These are phyloP conservation scores for Tetragonula clypearis DNA, from an alignment of 1,140 invertebrate species.

Conservation along the genomic window DNA sequence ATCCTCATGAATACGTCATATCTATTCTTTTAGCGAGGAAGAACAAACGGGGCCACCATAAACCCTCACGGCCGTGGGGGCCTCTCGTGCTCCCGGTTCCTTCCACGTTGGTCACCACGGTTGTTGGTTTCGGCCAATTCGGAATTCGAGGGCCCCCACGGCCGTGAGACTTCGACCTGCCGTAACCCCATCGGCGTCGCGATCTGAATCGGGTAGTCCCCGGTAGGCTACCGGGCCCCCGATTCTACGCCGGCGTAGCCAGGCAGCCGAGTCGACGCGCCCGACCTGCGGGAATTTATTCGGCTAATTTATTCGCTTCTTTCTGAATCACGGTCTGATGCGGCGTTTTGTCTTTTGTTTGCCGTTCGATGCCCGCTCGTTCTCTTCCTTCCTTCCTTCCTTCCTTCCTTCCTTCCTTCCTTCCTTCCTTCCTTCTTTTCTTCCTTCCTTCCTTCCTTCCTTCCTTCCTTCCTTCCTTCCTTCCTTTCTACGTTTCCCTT, in stretches of 20 bases:
- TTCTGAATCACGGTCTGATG: too few species aligned
- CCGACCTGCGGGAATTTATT: background rate
- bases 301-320: constrained; percentile 35
- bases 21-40: constrained; percentile 67
- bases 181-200: constrained; percentile 43
- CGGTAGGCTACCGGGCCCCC: background rate
- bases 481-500: background rate
- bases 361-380: background rate
- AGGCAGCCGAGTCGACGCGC: too few species aligned
- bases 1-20: constrained; percentile 79
- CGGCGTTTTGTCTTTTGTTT: constrained; percentile 10
- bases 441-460: too few species aligned
- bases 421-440: background rate
- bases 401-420: too few species aligned
- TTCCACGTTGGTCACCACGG: constrained; percentile 11
- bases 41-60: constrained; percentile 56
- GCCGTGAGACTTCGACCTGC: constrained; percentile 49
- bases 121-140: constrained; percentile 45
- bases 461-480: background rate
- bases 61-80: constrained; percentile 40
- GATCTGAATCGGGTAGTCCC: constrained; percentile 4
- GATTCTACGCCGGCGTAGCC: background rate
- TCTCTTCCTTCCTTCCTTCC: too few species aligned
- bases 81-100: constrained; percentile 37
- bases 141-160: constrained; percentile 28